Conservation (phyloP, 2,113 vertebrate species). For the Cyanistes caeruleus region DNA sequence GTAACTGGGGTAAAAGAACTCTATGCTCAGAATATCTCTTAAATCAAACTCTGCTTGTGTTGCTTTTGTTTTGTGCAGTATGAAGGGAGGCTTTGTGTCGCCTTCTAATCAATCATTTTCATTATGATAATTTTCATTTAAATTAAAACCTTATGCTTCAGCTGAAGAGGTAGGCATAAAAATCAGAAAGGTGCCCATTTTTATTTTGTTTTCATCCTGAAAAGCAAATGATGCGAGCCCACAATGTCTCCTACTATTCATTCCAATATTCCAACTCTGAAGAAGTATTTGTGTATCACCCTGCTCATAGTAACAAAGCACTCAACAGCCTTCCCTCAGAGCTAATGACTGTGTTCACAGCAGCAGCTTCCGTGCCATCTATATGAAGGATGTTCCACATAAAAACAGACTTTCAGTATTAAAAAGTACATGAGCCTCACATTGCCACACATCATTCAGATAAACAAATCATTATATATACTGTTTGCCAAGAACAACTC, state of each 20-base stretch:
- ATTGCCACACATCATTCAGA: background rate
- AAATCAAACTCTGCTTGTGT: background rate
- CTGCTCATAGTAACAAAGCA: background rate
- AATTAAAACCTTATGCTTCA: background rate
- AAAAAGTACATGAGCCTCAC: background rate
- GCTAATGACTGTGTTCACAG: background rate
- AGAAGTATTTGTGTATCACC: background rate
- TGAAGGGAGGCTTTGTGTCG: background rate
- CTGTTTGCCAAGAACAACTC: background rate
- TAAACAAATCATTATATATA: background rate
- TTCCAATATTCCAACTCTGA: background rate
- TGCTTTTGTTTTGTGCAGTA: background rate
- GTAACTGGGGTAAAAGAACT: background rate
- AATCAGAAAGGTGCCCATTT: background rate
- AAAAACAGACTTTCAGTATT: background rate
- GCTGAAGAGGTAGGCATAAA: background rate
- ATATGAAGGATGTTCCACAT: background rate
- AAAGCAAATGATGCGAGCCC: background rate
- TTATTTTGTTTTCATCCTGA: background rate
- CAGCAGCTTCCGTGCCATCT: background rate
- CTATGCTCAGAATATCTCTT: background rate
- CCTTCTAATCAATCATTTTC: background rate
- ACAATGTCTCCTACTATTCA: background rate
- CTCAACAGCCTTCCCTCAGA: background rate
- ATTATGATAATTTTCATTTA: background rate